These are phyloP conservation scores for Drosophila nr. medialis DNA, from an alignment of 2,888 invertebrate species.

Conservation along the genomic window DNA sequence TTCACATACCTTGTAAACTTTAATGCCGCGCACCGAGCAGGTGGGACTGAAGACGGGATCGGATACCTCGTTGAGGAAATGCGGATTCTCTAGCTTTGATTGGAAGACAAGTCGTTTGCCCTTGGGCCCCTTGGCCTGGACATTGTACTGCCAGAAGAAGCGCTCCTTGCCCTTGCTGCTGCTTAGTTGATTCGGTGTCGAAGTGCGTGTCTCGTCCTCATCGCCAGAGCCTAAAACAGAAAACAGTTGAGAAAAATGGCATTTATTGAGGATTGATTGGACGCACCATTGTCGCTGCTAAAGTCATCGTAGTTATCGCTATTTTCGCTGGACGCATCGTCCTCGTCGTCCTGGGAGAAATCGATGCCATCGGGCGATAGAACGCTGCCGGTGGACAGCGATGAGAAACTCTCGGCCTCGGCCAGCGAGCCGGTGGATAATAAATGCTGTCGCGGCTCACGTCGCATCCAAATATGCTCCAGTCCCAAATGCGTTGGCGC, in stretches of 20 bases:
- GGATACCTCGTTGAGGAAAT: constrained; percentile 94
- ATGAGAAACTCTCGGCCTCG: constrained; percentile 94
- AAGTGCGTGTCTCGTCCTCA: constrained; percentile 82
- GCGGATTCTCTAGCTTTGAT: constrained; percentile 95
- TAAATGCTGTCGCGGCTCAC: constrained; percentile 94
- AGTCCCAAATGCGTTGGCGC: constrained; percentile 92
- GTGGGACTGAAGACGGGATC: constrained; percentile 98
- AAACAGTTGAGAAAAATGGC: not conserved
- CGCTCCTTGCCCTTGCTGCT: constrained; percentile 89
- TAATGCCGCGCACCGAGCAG: constrained; percentile 95
- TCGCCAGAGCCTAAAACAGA: constrained; percentile 73
- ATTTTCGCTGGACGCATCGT: constrained; percentile 92
- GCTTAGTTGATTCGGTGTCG: constrained; percentile 77
- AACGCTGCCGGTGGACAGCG: constrained; percentile 92
- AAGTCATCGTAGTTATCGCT: constrained; percentile 94
- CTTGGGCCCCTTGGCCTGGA: constrained; percentile 98
- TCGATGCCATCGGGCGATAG: constrained; percentile 92
- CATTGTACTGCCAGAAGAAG: constrained; percentile 99
- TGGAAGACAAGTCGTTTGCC: constrained; percentile 94
- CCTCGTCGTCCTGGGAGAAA: constrained; percentile 93
- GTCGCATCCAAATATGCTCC: constrained; percentile 94
- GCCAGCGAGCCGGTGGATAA: constrained; percentile 93
- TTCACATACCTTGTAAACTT: constrained; percentile 86
- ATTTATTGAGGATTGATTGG: not conserved
- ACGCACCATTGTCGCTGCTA: constrained; percentile 91